Conservation (phyloP, 2,797 vertebrate species). For the Hippopotamyrus pictus region DNA sequence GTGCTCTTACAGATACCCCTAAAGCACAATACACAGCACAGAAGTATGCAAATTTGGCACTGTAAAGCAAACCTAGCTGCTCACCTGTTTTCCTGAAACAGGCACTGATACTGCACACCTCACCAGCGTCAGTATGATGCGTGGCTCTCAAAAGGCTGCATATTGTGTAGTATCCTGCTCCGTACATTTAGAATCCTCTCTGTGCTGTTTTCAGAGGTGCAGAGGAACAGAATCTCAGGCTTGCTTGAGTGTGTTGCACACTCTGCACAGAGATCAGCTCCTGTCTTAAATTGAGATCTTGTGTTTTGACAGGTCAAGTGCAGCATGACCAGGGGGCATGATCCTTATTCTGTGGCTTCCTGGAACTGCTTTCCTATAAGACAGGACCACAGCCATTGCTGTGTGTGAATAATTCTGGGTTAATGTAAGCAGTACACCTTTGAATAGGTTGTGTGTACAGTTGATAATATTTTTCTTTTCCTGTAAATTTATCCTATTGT, state of each 20-base stretch:
- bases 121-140: background rate
- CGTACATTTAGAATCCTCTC: background rate
- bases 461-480: background rate
- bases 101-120: background rate
- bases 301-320: background rate
- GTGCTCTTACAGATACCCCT: background rate
- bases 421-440: background rate
- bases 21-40: background rate
- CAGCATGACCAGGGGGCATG: background rate
- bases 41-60: background rate
- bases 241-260: background rate
- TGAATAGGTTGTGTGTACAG: background rate
- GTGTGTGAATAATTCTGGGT: background rate
- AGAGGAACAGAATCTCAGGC: background rate
- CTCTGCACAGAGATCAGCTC: background rate
- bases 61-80: background rate
- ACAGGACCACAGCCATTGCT: background rate
- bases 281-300: background rate
- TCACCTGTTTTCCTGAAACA: background rate
- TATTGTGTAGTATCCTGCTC: too few species aligned
- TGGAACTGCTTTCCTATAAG: background rate
- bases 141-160: background rate
- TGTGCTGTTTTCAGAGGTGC: background rate
- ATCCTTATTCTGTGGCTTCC: background rate
- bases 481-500: background rate